Evolutionary conservation across 2,797 vertebrate genomes (phyloP).

Genomic region (Macroramphosus scolopax): DNA sequence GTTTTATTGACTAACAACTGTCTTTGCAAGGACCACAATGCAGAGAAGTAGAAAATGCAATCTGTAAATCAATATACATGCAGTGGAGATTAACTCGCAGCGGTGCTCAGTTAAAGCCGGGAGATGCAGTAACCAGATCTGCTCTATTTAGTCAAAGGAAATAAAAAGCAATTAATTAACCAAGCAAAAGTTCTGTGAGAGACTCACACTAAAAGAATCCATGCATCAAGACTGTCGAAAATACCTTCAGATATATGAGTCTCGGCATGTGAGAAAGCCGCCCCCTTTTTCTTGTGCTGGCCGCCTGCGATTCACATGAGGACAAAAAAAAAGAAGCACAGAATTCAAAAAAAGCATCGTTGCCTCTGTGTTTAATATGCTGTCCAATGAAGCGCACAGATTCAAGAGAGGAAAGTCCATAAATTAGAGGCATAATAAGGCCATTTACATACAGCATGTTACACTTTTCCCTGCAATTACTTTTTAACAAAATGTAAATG

Average conservation of each 20-base stretch:
- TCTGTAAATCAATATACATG: slow-evolving; percentile 37
- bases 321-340: slow-evolving; percentile 11
- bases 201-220: slow-evolving; percentile 42
- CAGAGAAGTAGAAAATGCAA: slow-evolving; percentile 42
- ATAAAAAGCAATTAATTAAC: no score
- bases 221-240: slow-evolving; percentile 68
- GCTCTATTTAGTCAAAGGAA: no score
- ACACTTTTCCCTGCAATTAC: slow-evolving; percentile 9
- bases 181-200: no score
- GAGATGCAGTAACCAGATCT: slow-evolving; percentile 33
- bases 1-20: slow-evolving; percentile 21
- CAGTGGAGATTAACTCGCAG: slow-evolving; percentile 30
- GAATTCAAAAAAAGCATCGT: slow-evolving; percentile 57
- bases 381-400: slow-evolving; percentile 33
- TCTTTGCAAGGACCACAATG: slow-evolving; percentile 27
- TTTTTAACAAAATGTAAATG: slow-evolving; percentile 19
- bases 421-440: slow-evolving; percentile 10
- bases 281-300: slow-evolving; percentile 77
- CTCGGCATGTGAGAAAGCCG: slow-evolving; percentile 75
- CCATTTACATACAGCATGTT: slow-evolving; percentile 19
- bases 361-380: slow-evolving; percentile 33
- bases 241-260: slow-evolving; percentile 79
- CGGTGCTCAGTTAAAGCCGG: slow-evolving; percentile 23
- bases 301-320: slow-evolving; percentile 69
- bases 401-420: slow-evolving; percentile 25